These are phyloP conservation scores for Patiria miniata DNA, from an alignment of 35 echinoderm and acorn worm species.

Conservation along the genomic window DNA sequence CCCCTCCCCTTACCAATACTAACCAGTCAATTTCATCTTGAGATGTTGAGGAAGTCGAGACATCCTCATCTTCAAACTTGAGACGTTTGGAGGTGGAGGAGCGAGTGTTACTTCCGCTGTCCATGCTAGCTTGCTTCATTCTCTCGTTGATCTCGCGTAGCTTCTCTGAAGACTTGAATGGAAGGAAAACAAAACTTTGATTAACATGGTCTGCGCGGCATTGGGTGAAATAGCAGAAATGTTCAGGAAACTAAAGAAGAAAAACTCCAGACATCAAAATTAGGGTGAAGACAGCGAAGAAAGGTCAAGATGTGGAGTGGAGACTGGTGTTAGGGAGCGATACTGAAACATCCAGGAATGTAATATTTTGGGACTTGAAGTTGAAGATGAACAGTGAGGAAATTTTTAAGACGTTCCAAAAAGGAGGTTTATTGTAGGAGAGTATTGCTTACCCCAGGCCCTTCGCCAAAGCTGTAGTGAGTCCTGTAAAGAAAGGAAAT, in stretches of 20 bases:
- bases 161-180: constrained; percentile 37
- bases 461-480: constrained; percentile 54
- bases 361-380: too few relatives aligned
- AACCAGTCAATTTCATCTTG: background rate
- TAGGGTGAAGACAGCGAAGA: too few relatives aligned
- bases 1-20: too few relatives aligned
- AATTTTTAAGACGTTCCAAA: too few relatives aligned
- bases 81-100: constrained; percentile 46
- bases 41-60: background rate
- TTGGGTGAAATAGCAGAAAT: too few relatives aligned
- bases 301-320: too few relatives aligned
- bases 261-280: too few relatives aligned
- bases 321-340: too few relatives aligned
- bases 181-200: background rate
- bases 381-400: too few relatives aligned
- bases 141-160: constrained; percentile 54
- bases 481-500: constrained; percentile 37
- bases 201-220: background rate
- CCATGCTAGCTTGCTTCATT: background rate
- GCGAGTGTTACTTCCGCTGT: constrained; percentile 1
- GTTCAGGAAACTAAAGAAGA: too few relatives aligned
- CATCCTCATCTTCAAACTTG: constrained; percentile 51
- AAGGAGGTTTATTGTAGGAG: too few relatives aligned
- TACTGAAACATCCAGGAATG: too few relatives aligned
- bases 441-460: constrained; percentile 36